Conservation (phyloP, 1,140 invertebrate genomes). For the Dolichoris vasculosae region DNA sequence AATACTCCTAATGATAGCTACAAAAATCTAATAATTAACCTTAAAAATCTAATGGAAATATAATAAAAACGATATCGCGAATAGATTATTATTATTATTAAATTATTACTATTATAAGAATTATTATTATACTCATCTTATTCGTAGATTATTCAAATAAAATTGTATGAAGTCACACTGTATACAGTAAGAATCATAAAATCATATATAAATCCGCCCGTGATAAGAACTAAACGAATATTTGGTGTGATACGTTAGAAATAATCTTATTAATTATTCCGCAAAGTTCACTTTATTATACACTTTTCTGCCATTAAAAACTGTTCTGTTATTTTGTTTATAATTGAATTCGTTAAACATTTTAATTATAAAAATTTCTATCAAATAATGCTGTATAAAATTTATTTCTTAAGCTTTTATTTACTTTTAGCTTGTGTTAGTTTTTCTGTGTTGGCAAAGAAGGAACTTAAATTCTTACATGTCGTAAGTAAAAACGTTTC, state of each 20-base stretch:
- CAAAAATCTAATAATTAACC: too few relatives aligned
- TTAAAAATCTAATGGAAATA: too few relatives aligned
- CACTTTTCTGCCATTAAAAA: not conserved
- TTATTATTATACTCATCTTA: too few relatives aligned
- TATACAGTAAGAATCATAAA: not conserved
- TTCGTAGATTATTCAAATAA: not conserved
- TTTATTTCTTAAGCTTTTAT: not conserved
- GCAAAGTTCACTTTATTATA: not conserved
- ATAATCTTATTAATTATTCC: not conserved
- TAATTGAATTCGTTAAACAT: not conserved
- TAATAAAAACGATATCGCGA: too few relatives aligned
- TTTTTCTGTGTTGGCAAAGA: slow-evolving; percentile 1
- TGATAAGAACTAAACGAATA: not conserved
- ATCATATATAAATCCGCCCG: not conserved
- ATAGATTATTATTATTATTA: too few relatives aligned
- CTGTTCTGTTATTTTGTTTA: too few relatives aligned
- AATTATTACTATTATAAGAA: too few relatives aligned
- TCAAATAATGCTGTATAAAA: not conserved
- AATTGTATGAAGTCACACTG: not conserved
- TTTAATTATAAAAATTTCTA: not conserved
- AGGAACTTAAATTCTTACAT: slow-evolving; percentile 1
- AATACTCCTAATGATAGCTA: too few relatives aligned
- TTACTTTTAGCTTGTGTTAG: not conserved
- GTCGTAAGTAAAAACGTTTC: not conserved
- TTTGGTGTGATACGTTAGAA: not conserved